These are phyloP conservation scores for Nomada fabriciana DNA, from an alignment of 2,888 invertebrate species.

Conservation along the genomic window DNA sequence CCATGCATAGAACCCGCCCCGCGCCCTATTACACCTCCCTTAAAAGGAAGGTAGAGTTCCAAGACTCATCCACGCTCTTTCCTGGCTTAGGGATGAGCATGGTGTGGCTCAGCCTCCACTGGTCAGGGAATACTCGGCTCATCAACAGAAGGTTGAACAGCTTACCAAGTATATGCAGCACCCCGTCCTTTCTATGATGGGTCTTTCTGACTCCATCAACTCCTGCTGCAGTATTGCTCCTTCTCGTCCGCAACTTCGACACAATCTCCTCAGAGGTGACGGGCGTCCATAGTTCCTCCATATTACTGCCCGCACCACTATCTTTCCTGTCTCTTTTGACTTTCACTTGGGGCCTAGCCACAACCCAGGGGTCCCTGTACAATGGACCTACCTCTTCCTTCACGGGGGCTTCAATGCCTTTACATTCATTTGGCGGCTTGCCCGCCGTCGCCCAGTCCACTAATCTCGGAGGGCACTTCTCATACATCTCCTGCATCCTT, in stretches of 20 bases:
- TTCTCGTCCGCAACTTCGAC: not conserved
- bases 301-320: accelerated
- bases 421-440: accelerated
- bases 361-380: not conserved
- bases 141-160: not conserved
- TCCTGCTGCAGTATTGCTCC: not conserved
- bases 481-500: not conserved
- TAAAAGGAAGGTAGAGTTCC: too few species aligned
- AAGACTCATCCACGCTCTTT: too few species aligned
- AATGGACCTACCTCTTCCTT: not conserved
- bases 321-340: too few species aligned
- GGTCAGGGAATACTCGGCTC: not conserved
- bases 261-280: too few species aligned
- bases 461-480: not conserved
- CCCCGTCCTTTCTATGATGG: not conserved
- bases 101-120: not conserved
- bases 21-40: too few species aligned
- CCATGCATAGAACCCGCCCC: too few species aligned
- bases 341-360: not conserved
- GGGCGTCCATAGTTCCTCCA: too few species aligned
- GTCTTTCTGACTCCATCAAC: not conserved
- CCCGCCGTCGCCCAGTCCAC: not conserved
- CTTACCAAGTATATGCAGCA: not conserved
- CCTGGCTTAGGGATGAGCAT: too few species aligned
- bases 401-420: accelerated